Percentiles rank a stretch among this genome's conserved stretches.
Evolutionary conservation across 2,113 vertebrate species (phyloP).

Genomic region (Hymenochirus boettgeri): DNA sequence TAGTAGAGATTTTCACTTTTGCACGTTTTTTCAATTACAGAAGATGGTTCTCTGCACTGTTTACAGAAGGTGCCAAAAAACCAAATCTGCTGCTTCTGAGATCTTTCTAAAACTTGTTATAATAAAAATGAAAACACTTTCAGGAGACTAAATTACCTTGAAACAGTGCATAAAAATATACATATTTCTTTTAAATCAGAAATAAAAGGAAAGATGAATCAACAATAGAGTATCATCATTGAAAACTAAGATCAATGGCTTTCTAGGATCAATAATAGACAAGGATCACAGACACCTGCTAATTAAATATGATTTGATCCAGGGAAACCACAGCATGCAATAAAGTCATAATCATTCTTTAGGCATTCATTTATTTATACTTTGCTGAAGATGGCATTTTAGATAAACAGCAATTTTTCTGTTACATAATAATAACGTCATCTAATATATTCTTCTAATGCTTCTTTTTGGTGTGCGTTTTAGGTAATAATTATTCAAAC

Average conservation of each 20-base stretch:
- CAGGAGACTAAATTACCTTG: too few relatives aligned
- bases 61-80: too few relatives aligned
- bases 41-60: too few relatives aligned
- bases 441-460: too few relatives aligned
- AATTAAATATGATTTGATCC: slow-evolving; percentile 27
- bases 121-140: too few relatives aligned
- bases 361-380: slow-evolving; percentile 23
- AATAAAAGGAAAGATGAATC: neutral
- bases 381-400: neutral
- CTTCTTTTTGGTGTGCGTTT: too few relatives aligned
- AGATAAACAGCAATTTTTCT: slow-evolving; percentile 5
- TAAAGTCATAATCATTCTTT: slow-evolving; percentile 20
- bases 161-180: too few relatives aligned
- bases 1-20: too few relatives aligned
- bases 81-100: too few relatives aligned
- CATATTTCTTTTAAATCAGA: neutral
- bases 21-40: too few relatives aligned
- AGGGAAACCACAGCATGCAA: slow-evolving; percentile 4
- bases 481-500: too few relatives aligned
- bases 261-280: slow-evolving; percentile 21
- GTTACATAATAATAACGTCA: slow-evolving; percentile 2
- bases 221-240: slow-evolving; percentile 21
- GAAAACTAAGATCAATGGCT: neutral
- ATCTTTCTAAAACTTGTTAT: too few relatives aligned
- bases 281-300: slow-evolving; percentile 1